Conservation (phyloP, 2,113 vertebrate species). For the Garra rufa region DNA sequence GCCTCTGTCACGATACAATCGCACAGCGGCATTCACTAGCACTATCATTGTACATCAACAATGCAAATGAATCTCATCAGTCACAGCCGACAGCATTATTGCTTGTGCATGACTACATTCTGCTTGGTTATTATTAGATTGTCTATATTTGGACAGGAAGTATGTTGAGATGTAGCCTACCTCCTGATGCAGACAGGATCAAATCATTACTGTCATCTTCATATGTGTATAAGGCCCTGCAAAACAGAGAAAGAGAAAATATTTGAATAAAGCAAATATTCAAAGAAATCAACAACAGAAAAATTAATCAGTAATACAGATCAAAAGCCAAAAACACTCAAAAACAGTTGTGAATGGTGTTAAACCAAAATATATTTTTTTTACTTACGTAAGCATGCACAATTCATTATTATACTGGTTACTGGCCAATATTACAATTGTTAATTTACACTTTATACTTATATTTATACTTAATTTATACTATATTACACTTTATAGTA, state of each 20-base stretch:
- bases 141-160: background rate
- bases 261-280: background rate
- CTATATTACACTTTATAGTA: background rate
- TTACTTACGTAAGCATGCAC: background rate
- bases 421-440: background rate
- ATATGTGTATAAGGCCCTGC: conserved; percentile 94
- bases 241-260: conserved; percentile 26
- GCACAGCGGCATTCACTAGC: background rate
- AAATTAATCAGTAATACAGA: background rate
- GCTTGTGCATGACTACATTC: conserved; percentile 28
- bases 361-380: background rate
- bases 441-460: too few relatives aligned
- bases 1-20: background rate
- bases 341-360: background rate
- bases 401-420: background rate
- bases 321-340: background rate
- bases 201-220: conserved; percentile 91
- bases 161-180: conserved; percentile 71
- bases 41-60: conserved; percentile 21
- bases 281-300: background rate
- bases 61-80: conserved; percentile 45
- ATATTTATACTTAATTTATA: background rate
- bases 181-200: conserved; percentile 89
- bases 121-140: conserved; percentile 38
- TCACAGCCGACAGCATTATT: conserved; percentile 47